These are phyloP conservation scores for Stenodera caucasica DNA, from an alignment of 2,888 invertebrate genomes.

Conservation along the genomic window DNA sequence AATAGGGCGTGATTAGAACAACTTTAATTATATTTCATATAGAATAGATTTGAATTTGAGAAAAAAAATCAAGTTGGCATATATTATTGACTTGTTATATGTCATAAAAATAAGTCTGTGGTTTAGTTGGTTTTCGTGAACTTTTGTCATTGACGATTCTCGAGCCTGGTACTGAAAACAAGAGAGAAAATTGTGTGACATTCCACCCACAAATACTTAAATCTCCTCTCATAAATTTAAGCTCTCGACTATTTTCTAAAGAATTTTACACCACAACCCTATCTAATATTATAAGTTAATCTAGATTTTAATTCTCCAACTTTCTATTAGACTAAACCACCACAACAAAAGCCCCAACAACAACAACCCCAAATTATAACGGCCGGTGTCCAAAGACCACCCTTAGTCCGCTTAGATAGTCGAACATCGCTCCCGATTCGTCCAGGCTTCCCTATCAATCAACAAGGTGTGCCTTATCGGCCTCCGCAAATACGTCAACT, in stretches of 20 bases:
- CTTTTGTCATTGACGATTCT: conserved; percentile 34
- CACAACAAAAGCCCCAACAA: conserved; percentile 23
- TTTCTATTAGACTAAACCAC: conserved; percentile 23
- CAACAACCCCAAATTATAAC: conserved; percentile 28
- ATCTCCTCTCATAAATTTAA: conserved; percentile 28
- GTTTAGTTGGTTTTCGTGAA: conserved; percentile 29
- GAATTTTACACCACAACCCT: background rate
- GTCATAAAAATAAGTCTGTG: conserved; percentile 16
- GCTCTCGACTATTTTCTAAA: conserved; percentile 5
- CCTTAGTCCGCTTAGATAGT: conserved; percentile 56
- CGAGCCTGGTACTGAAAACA: conserved; percentile 39
- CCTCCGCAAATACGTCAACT: conserved; percentile 43
- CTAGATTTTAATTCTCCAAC: conserved; percentile 6
- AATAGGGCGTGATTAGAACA: background rate
- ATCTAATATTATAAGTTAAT: conserved; percentile 4
- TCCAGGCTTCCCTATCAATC: conserved; percentile 44
- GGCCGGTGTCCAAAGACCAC: conserved; percentile 42
- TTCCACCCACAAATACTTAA: conserved; percentile 32
- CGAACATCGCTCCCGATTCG: conserved; percentile 48
- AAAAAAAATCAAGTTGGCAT: conserved; percentile 17
- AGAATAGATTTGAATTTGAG: background rate
- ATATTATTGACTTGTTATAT: conserved; percentile 25
- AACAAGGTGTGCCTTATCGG: conserved; percentile 41
- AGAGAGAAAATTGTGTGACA: conserved; percentile 30
- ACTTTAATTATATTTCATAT: too few relatives aligned